A percentile compares a stretch with the other conserved stretches of the same genome.
Conservation (phyloP, 2,797 vertebrate species). For the Chiloscyllium punctatum region DNA sequence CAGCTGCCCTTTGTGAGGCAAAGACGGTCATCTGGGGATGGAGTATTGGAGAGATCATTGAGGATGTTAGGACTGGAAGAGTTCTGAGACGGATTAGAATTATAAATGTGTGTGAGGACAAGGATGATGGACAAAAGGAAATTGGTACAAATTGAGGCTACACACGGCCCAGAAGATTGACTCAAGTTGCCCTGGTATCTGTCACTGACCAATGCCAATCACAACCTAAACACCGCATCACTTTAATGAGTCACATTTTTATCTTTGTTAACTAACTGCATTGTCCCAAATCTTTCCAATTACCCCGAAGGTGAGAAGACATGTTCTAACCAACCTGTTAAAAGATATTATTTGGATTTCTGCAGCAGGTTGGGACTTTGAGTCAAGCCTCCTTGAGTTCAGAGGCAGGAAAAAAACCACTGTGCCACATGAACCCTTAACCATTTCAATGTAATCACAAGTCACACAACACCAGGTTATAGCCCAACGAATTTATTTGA, state of each 20-base stretch:
- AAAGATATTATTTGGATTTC: too few species aligned
- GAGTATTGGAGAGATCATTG: background rate
- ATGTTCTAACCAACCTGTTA: too few species aligned
- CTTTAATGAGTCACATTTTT: background rate
- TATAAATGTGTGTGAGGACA: background rate
- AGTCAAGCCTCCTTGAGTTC: too few species aligned
- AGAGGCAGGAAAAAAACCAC: too few species aligned
- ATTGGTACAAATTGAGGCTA: background rate
- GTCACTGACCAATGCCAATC: background rate
- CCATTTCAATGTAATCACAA: too few species aligned
- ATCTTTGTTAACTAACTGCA: too few species aligned
- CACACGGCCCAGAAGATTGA: background rate
- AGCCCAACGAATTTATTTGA: too few species aligned
- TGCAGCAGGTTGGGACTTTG: too few species aligned
- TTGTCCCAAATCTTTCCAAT: background rate
- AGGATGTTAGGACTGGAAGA: background rate
- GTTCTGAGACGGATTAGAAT: background rate
- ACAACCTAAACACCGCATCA: background rate
- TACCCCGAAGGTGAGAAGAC: background rate
- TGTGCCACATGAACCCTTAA: too few species aligned
- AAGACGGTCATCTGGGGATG: background rate
- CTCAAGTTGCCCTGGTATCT: background rate
- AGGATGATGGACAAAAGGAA: background rate
- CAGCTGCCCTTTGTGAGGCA: background rate
- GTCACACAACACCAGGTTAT: too few species aligned